Base-by-base conservation (phyloP, 1,140 invertebrate species). In the Macrobrachium nipponense region DNA sequence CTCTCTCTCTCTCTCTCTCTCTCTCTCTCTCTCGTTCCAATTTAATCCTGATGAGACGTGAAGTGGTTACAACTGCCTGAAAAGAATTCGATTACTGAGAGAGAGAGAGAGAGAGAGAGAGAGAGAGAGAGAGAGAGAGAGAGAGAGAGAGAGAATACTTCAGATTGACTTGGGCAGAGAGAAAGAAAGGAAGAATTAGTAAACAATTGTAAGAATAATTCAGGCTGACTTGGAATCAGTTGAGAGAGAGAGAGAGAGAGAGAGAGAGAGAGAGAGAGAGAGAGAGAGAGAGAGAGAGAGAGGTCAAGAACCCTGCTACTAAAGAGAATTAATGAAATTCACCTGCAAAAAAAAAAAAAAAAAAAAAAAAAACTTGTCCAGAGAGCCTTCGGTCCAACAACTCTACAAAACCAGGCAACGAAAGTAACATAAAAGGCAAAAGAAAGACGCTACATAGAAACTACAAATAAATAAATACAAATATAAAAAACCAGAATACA, bases 1-100 rank as follows among this genome's bases (percentile, higher is more conserved):
- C 76, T 78, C 76, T 78, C 76, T 78, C 76, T 78, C 76, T 77
- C 75, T 77, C 75, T 77, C 75, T 77, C 75, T 77, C 75, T 77
- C 75, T 77, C 51, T 77, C 75, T 77, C 51, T 60, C 11, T 60
- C 7, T 77, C 75, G 75, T 12, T 79, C 77, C 61, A 23, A 27
- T 23, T 61, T 66, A 36, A 12, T 36, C 14, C 27, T 80, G 27
- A 64, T 27, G 27, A 20, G 36, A 43, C 8, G 27, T 0, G 51
- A 51, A 12, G 12, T 51, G 51, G 7, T 5, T 10, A 51, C 51
- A 51, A 2, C 51, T 10, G 51, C 51, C 58, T 60, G 27, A 58
- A n/a, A n/a, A 59, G 51, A 78, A 58, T 12, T 60, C 43, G n/a
- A 27, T 79, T 14, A n/a, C 8, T n/a, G 20, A 59, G 18, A 61